Base-by-base conservation (phyloP, 2,888 invertebrate genomes). In the Aphrophora alni region DNA sequence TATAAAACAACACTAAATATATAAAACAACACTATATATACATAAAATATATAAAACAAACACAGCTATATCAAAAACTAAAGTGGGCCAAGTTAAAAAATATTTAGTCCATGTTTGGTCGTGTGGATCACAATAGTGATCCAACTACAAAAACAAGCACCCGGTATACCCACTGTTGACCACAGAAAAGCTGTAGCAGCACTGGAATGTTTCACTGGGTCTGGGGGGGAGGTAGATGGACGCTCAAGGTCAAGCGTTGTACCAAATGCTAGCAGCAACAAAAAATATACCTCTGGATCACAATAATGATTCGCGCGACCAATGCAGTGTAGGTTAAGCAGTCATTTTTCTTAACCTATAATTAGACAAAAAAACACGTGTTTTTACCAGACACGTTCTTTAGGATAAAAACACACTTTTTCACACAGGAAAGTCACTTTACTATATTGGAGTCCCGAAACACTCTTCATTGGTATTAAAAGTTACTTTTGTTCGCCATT, bases 41-140 rank as follows among this genome's bases (percentile, higher is more conserved):
- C 38, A 28, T 38, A 38, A 28, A 38, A 10, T 12, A 38, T 25
- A 74, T 8, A 38, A 24, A 28, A 25, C n/a, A n/a, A n/a, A n/a
- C n/a, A 38, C 24, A 33, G 17, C 33, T 38, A 28, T 74, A 21
- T 4, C 4, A 74, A 74, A 28, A 74, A 7, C 3, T n/a, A n/a
- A 27, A 74, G 21, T 38, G 7, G n/a, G 24, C 33, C n/a, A n/a
- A 25, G 3, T 4, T 14, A n/a, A 24, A 74, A 74, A 74, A 74
- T 38, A 38, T 21, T 17, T 10, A 24, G 74, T 28, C 3, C 33
- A 12, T 27, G 25, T 38, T 74, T 74, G 24, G 74, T 74, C 21
- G 74, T 17, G 12, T 24, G 74, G 74, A 74, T 74, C 74, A 74
- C 38, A 38, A 74, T 72, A 25, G 74, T 74, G 74, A 74, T 74